Percentiles rank a stretch among this genome's conserved stretches.
These are phyloP conservation scores for Microcebus lehilahytsara DNA, from an alignment of 2,113 vertebrate genomes.

Conservation along the genomic window DNA sequence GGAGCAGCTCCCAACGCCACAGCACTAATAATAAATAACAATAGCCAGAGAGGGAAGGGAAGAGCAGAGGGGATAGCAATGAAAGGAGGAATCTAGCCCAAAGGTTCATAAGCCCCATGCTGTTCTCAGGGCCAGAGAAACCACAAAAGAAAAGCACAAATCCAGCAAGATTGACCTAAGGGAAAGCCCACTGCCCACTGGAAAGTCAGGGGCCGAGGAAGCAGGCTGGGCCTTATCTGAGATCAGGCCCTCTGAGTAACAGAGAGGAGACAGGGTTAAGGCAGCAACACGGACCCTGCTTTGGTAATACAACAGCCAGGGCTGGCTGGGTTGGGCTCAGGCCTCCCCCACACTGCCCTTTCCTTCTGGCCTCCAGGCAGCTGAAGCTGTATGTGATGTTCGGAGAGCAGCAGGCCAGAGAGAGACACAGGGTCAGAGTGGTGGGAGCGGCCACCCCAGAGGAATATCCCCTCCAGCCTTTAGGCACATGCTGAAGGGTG, in stretches of 20 bases:
- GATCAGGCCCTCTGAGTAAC: conserved; percentile 47
- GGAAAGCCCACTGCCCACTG: conserved; percentile 36
- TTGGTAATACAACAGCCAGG: conserved; percentile 70
- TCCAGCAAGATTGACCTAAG: conserved; percentile 54
- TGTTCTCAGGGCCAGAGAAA: conserved; percentile 64
- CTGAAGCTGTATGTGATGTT: conserved; percentile 59
- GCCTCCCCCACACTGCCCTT: background rate
- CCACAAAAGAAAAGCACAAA: conserved; percentile 61
- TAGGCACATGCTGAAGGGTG: conserved; percentile 53
- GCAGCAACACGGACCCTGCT: conserved; percentile 75
- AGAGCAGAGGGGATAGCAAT: conserved; percentile 29
- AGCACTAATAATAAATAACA: conserved; percentile 71
- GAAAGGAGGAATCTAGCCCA: background rate
- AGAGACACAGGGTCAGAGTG: background rate
- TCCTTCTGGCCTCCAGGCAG: conserved; percentile 58
- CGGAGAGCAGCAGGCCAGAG: conserved; percentile 19
- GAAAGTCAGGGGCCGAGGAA: conserved; percentile 30
- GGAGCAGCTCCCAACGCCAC: conserved; percentile 52
- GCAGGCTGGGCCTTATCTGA: conserved; percentile 41
- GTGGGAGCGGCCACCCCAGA: conserved; percentile 4
- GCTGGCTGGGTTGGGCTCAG: background rate
- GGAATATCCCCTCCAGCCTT: background rate
- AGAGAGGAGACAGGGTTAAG: conserved; percentile 74
- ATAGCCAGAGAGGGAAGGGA: conserved; percentile 1
- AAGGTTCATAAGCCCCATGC: conserved; percentile 66